Evolutionary conservation across 1,140 invertebrate genomes (phyloP).

Genomic region (Dufourea novaeangliae): DNA sequence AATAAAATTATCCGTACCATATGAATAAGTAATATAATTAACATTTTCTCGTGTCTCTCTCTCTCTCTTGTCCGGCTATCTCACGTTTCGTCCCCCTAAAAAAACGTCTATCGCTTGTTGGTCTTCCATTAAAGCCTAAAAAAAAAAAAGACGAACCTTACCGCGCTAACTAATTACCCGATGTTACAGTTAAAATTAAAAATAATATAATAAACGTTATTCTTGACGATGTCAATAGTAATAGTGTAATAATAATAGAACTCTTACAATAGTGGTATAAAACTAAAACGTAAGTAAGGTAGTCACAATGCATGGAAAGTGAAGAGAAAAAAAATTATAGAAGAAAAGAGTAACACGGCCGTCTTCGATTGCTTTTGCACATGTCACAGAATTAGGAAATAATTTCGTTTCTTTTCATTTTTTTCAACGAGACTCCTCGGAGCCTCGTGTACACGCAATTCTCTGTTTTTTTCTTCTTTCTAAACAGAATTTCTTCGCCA

Average conservation of each 20-base stretch:
- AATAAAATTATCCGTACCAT: constrained; percentile 74
- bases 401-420: not conserved
- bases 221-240: constrained; percentile 61
- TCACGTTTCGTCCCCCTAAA: not conserved
- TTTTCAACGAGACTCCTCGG: not conserved
- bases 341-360: constrained; percentile 41
- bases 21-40: constrained; percentile 30
- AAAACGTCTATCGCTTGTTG: constrained; percentile 8
- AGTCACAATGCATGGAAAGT: constrained; percentile 69
- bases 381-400: constrained; percentile 38
- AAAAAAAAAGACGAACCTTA: constrained; percentile 58
- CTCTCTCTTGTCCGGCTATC: constrained; percentile 34
- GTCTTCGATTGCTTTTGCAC: constrained; percentile 51
- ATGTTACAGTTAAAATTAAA: constrained; percentile 72
- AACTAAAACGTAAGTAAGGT: constrained; percentile 60
- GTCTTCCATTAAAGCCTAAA: constrained; percentile 55
- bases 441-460: not conserved
- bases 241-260: constrained; percentile 65
- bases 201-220: constrained; percentile 72
- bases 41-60: constrained; percentile 14
- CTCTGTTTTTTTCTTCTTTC: not conserved
- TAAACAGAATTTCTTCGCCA: not conserved
- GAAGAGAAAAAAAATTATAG: constrained; percentile 65
- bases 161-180: constrained; percentile 69
- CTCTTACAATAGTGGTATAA: constrained; percentile 54